Evolutionary conservation across 1,140 invertebrate genomes (phyloP), one percentile per base, ranked within the genome.

Genomic region (Belonocnema kinseyi): DNA sequence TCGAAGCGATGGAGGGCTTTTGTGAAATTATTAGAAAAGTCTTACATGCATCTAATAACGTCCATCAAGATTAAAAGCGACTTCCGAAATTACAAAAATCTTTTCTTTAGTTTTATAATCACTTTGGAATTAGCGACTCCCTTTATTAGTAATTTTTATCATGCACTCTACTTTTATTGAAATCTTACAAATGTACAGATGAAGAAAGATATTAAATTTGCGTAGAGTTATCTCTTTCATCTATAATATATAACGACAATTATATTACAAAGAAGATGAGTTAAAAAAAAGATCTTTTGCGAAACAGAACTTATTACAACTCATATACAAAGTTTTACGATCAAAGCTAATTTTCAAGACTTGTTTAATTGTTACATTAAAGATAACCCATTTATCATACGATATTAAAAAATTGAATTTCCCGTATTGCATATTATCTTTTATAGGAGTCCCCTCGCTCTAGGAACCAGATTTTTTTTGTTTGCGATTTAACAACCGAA

Each of bases 11-110:
- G 53, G 33, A 50, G 19, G 51, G 52, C 13, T 19, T 26, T 74
- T 74, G 54, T 50, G 13, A 74, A 74, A 74, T 58, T 33, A 56
- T 58, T 40, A 56, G 40, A 33, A 74, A 26, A 71, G 66, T 46
- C 40, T 46, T 7, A 46, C 4, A 33, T 12, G 33, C n/a, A 19
- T 54, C 53, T 54, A 17, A 54, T 17, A 19, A 54, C 56, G 19
- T 61, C 40, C 33, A 66, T 26, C 33, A 46, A 40, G 26, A 66
- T 66, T 66, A 1, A 46, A 66, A 40, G 26, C 61, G 61, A 66
- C n/a, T 66, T 33, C 8, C 33, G 26, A 66, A 40, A 66, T 33
- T 61, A 14, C 26, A 61, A 26, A 46, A 46, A 1, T 5, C 40
- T 40, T 66, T 54, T 54, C 53, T 8, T 66, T 66, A 66, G 13